phyloP scores from a whole-genome alignment of 2,113 vertebrate species.

The Gymnarchus niloticus region DNA sequence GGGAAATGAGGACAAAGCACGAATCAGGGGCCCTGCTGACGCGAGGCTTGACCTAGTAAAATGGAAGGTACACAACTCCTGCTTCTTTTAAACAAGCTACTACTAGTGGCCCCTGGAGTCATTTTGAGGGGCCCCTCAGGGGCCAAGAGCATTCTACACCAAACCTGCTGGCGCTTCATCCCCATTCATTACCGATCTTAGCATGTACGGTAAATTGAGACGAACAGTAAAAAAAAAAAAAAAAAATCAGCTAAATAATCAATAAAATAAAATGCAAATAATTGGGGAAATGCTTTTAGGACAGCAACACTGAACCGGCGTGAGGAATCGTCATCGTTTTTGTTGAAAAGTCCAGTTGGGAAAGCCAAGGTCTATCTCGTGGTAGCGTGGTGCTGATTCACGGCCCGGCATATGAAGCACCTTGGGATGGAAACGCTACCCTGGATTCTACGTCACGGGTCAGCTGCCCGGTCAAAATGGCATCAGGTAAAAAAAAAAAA shows the following conservation, averaged over 20 bases:
- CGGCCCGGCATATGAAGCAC: neutral
- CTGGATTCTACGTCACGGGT: neutral
- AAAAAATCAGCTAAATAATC: neutral
- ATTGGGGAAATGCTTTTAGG: neutral
- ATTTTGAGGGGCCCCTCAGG: neutral
- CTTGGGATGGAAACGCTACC: neutral
- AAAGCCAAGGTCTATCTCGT: neutral
- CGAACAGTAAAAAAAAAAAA: neutral
- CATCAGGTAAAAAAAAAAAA: neutral
- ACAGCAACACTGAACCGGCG: neutral
- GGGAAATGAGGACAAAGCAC: neutral
- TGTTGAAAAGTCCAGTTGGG: neutral
- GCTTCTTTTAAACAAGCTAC: neutral
- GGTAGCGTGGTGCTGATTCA: neutral
- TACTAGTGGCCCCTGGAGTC: neutral
- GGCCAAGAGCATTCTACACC: neutral
- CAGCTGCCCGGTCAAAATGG: neutral
- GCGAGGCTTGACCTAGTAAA: neutral
- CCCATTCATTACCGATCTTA: too few species aligned
- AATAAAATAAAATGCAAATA: neutral
- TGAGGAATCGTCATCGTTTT: neutral
- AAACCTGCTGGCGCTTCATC: neutral
- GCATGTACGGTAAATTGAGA: neutral
- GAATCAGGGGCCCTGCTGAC: too few species aligned
- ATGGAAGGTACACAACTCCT: neutral